A percentile compares a stretch with the other conserved stretches of the same genome.
Conservation (phyloP, 2,888 invertebrate genomes). For the Gari tellinella region DNA sequence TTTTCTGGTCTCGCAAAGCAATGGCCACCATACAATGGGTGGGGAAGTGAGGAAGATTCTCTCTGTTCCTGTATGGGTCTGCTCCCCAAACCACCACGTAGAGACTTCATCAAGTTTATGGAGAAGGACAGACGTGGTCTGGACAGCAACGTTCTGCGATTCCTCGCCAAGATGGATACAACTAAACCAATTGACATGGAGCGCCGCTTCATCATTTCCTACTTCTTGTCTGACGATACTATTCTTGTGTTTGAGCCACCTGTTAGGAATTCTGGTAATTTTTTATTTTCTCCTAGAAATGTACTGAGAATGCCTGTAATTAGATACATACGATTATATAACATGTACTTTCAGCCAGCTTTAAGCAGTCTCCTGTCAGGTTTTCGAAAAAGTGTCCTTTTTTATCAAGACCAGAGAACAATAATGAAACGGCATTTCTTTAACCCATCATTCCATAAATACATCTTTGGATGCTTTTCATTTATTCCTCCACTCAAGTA, state of each 20-base stretch:
- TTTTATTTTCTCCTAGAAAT: no score
- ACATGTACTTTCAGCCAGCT: no score
- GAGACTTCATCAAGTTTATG: slow-evolving; percentile 92
- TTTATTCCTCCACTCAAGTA: no score
- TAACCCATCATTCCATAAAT: no score
- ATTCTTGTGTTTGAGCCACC: slow-evolving; percentile 83
- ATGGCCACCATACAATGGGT: slow-evolving; percentile 95
- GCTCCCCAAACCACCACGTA: slow-evolving; percentile 89
- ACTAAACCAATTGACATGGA: slow-evolving; percentile 86
- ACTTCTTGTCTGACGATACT: slow-evolving; percentile 84
- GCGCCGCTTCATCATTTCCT: slow-evolving; percentile 83
- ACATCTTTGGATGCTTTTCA: no score
- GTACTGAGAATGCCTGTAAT: no score
- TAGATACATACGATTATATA: no score
- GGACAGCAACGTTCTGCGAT: slow-evolving; percentile 91
- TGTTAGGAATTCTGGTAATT: slow-evolving; percentile 83
- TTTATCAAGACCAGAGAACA: no score
- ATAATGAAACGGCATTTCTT: no score
- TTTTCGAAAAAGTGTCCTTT: no score
- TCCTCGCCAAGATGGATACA: slow-evolving; percentile 91
- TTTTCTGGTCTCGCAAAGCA: slow-evolving; percentile 43
- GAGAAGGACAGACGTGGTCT: slow-evolving; percentile 90
- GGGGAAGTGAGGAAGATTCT: slow-evolving; percentile 95
- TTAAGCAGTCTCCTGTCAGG: no score
- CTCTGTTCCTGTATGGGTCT: slow-evolving; percentile 93